phyloP scores from a whole-genome alignment of 2,888 invertebrate genomes.

The Microctonus brassicae region DNA sequence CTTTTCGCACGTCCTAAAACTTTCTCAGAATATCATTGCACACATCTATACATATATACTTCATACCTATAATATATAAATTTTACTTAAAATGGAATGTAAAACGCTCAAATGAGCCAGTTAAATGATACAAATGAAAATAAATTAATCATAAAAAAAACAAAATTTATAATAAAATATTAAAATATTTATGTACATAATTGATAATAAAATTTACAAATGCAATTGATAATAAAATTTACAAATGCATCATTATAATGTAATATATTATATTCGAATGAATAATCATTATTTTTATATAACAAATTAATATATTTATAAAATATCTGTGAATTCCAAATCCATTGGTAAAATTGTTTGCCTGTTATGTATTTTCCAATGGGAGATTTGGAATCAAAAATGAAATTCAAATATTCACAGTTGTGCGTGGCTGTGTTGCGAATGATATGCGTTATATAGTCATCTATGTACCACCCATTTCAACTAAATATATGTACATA shows the following conservation, averaged over 20 bases:
- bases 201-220: too few relatives aligned
- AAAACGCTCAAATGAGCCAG: background rate
- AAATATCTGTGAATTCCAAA: too few relatives aligned
- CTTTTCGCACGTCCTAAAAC: conserved; percentile 46
- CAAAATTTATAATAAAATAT: background rate
- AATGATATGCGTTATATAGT: conserved; percentile 10
- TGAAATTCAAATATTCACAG: conserved; percentile 45
- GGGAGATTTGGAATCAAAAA: conserved; percentile 41
- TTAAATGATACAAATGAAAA: background rate
- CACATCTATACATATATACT: background rate
- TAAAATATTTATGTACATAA: background rate
- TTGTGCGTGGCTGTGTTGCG: conserved; percentile 18
- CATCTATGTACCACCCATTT: background rate
- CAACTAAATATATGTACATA: background rate
- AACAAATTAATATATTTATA: too few relatives aligned
- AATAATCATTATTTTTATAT: too few relatives aligned
- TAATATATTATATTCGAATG: too few relatives aligned
- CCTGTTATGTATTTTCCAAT: background rate
- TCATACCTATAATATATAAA: background rate
- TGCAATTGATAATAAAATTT: too few relatives aligned
- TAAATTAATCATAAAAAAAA: background rate
- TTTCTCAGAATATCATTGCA: conserved; percentile 27
- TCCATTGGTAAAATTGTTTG: too few relatives aligned
- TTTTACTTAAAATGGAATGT: background rate
- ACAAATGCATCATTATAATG: too few relatives aligned